Evolutionary conservation across 2,888 invertebrate species (phyloP), one percentile per base, ranked within the genome.

Genomic region (Orthosia incerta): DNA sequence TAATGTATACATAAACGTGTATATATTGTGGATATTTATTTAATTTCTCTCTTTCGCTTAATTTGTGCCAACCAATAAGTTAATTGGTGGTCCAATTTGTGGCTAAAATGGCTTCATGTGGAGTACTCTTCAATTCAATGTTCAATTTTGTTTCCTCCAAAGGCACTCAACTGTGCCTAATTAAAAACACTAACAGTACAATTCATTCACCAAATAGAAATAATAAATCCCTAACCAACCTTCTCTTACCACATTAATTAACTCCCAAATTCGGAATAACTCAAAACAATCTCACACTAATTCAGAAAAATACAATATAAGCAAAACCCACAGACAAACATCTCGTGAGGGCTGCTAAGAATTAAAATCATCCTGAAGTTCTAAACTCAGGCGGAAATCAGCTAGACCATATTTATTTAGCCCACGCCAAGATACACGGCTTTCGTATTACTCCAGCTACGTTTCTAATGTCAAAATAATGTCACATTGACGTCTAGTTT

Each of bases 391-490:
- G 31, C 56, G n/a, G 20, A 78, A 66, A 77, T 77, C 53, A 68
- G 56, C 64, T n/a, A 62, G 48, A 62, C 66, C 60, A 63, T 76
- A 78, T 79, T 77, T 69, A 82, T 80, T 74, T 73, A 67, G 59
- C 60, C n/a, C 56, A 61, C 51, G 60, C 48, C 62, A 68, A 31
- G 61, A 72, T 46, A 76, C 57, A 69, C 18, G 31, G 67, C 51
- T 82, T 84, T 75, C 39, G 61, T 74, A 66, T 69, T 70, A 82
- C 63, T 76, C 67, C 48, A 71, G 59, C 61, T 69, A 64, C 75
- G 64, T 71, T 87, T 73, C 72, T 66, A 82, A 84, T 74, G 76
- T 83, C 86, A 77, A 82, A 85, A 82, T 80, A 85, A 81, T 78
- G 76, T 80, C 86, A 83, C 61, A 45, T 63, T 76, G 75, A 77